phyloP scores from a whole-genome alignment of 2,888 invertebrate species.

The Keiferia lycopersicella region DNA sequence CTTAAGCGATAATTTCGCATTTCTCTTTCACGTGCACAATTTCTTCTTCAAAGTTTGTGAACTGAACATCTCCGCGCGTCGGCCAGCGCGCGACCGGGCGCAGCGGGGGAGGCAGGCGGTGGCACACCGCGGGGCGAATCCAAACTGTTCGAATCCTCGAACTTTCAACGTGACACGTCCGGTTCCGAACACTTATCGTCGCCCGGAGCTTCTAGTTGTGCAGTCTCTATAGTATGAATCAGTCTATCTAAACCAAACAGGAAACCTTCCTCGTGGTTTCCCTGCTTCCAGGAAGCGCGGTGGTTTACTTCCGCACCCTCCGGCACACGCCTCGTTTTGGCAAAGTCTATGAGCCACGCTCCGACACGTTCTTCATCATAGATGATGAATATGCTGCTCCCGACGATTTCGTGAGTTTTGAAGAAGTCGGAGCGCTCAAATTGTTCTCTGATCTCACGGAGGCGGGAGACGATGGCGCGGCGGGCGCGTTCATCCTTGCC shows the following conservation, averaged over 20 bases:
- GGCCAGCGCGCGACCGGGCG: slow-evolving; percentile 45
- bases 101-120: slow-evolving; percentile 48
- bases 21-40: slow-evolving; percentile 68
- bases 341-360: slow-evolving; percentile 98
- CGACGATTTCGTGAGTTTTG: slow-evolving; percentile 94
- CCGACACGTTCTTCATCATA: slow-evolving; percentile 94
- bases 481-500: slow-evolving; percentile 84
- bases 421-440: slow-evolving; percentile 94
- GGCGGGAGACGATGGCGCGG: slow-evolving; percentile 85
- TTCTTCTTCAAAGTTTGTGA: slow-evolving; percentile 50
- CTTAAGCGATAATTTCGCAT: slow-evolving; percentile 63
- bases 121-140: slow-evolving; percentile 68
- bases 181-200: slow-evolving; percentile 58
- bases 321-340: slow-evolving; percentile 91
- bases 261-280: slow-evolving; percentile 98
- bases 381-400: slow-evolving; percentile 96
- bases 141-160: slow-evolving; percentile 56
- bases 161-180: slow-evolving; percentile 75
- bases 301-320: slow-evolving; percentile 87
- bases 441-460: slow-evolving; percentile 88
- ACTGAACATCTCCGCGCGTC: slow-evolving; percentile 67
- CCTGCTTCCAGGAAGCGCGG: slow-evolving; percentile 90
- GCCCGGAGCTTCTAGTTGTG: slow-evolving; percentile 50
- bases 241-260: slow-evolving; percentile 95
- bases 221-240: slow-evolving; percentile 83